Evolutionary conservation across 1,140 invertebrate species (phyloP), one percentile per base, ranked within the genome.

Genomic region (Zaprionus ghesquierei): DNA sequence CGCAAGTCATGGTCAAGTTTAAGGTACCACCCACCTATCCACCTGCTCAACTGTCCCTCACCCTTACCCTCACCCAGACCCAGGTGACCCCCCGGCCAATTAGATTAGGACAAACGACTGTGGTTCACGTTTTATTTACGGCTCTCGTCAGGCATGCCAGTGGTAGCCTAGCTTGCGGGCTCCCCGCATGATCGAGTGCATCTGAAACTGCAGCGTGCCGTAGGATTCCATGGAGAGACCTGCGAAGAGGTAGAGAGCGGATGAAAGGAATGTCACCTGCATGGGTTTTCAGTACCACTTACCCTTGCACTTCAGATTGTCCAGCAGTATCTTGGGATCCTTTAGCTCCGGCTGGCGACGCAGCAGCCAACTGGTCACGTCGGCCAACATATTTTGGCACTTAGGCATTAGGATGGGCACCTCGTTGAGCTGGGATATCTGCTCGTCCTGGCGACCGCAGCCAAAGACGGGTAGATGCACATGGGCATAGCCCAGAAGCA

Each of bases 391-490:
- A 50, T 69, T 91, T 23, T 80, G 81, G 58, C 79, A 80, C 61
- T 60, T 79, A 50, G 90, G 90, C 59, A 63, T 81, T 5, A 92
- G 46, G n/a, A 92, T 91, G 23, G 91, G 86, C 2, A 84, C 77
- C 31, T 50, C 60, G 23, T 73, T 66, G 9, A 69, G 64, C 3
- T 20, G 12, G 5, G 61, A 46, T 33, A 53, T 51, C 10, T 58
- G 41, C 9, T 79, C 73, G 0, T 50, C 38, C 15, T 69, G 61
- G 0, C 54, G 60, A 2, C 65, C 59, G 22, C 63, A 49, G 1
- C 84, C 79, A 20, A 90, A 90, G 10, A 92, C 75, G 2, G 92
- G 92, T 25, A 92, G 59, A 77, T 92, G 90, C 3, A 86, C 79
- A 35, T 90, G 78, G 3, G 91, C 81, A 61, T 93, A 93, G 5